Percentiles rank a stretch among this genome's conserved stretches.
Conservation (phyloP, 2,888 invertebrate species). For the Agelastica alni region DNA sequence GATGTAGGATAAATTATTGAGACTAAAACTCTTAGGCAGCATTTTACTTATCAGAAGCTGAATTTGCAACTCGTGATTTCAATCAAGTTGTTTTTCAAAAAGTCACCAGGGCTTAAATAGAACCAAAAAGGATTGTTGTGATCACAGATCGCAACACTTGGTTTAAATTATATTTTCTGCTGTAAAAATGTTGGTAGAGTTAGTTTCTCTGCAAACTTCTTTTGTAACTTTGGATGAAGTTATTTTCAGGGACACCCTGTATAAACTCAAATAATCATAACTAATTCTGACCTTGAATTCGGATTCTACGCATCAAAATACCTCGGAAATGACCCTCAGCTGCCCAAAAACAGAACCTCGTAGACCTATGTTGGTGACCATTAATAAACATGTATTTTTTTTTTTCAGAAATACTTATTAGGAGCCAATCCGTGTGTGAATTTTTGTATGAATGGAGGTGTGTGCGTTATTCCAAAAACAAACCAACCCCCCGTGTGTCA, state of each 20-base stretch:
- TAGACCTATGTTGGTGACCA: too few species aligned
- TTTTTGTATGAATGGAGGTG: slow-evolving; percentile 62
- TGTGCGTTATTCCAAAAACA: slow-evolving; percentile 62
- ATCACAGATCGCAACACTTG: slow-evolving; percentile 93
- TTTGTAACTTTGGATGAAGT: slow-evolving; percentile 99
- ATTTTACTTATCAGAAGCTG: slow-evolving; percentile 97
- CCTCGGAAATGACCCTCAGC: too few species aligned
- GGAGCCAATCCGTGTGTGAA: slow-evolving; percentile 64
- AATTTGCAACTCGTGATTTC: slow-evolving; percentile 94
- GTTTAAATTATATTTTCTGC: slow-evolving; percentile 98
- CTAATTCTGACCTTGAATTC: too few species aligned
- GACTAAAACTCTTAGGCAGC: slow-evolving; percentile 96
- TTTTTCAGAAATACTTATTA: slow-evolving; percentile 59
- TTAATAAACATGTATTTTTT: slow-evolving; percentile 2
- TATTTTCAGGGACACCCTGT: too few species aligned
- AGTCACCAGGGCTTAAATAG: slow-evolving; percentile 97
- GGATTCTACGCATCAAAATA: too few species aligned
- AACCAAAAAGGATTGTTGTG: slow-evolving; percentile 98
- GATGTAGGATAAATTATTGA: slow-evolving; percentile 89
- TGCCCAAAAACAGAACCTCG: too few species aligned
- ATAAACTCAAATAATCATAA: too few species aligned
- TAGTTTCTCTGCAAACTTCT: slow-evolving; percentile 97
- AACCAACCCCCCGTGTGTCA: slow-evolving; percentile 60
- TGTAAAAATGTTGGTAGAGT: slow-evolving; percentile 91
- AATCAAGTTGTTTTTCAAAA: slow-evolving; percentile 98